These are phyloP conservation scores for Caretta caretta DNA, from an alignment of 2,113 vertebrate genomes.

Conservation along the genomic window DNA sequence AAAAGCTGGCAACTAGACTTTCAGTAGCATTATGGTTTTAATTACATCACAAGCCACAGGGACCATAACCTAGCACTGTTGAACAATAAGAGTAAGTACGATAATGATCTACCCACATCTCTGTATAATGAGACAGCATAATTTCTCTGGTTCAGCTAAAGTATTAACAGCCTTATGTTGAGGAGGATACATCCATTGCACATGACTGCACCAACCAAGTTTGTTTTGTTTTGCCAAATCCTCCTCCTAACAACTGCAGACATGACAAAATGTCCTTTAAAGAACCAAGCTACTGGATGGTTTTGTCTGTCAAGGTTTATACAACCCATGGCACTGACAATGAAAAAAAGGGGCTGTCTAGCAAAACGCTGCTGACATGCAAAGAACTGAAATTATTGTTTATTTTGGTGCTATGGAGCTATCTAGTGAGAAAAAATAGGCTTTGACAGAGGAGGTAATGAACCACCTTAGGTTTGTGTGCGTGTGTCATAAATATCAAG, in stretches of 20 bases:
- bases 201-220: neutral
- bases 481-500: neutral
- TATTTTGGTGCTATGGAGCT: constrained; percentile 26
- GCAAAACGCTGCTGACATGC: neutral
- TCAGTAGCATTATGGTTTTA: no score
- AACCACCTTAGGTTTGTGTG: neutral
- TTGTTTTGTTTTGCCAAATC: neutral
- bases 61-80: neutral
- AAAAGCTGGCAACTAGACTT: neutral
- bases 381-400: constrained; percentile 46
- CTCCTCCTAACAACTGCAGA: neutral
- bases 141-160: neutral
- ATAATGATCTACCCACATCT: neutral
- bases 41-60: neutral
- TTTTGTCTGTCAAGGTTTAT: accelerated
- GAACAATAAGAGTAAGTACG: accelerated
- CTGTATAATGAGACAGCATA: neutral
- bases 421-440: neutral
- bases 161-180: neutral
- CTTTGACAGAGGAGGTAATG: constrained; percentile 36
- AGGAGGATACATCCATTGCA: neutral
- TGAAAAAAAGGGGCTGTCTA: neutral
- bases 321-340: neutral
- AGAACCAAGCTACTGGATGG: accelerated
- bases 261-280: neutral